Conservation (phyloP, 2,888 invertebrate species). For the Fabriciana adippe region DNA sequence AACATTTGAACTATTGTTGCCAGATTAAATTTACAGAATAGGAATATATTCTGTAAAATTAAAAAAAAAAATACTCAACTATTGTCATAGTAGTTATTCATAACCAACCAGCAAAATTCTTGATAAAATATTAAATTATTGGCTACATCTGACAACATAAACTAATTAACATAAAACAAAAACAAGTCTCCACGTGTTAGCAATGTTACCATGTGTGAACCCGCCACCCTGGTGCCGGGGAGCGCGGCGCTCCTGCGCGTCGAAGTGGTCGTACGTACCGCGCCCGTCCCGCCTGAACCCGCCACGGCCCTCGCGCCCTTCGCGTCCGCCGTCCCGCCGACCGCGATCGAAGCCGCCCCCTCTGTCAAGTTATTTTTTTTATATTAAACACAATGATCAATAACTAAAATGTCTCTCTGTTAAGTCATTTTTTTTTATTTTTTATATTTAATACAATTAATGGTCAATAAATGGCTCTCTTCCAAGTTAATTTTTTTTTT, state of each 20-base stretch:
- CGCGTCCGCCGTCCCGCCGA: constrained; percentile 63
- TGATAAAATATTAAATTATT: too few species aligned
- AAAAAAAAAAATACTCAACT: not conserved
- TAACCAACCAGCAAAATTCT: too few species aligned
- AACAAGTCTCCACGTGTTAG: constrained; percentile 47
- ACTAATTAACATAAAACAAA: constrained; percentile 4
- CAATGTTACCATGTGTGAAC: constrained; percentile 74
- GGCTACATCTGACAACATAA: constrained; percentile 1
- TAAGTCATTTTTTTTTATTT: too few species aligned
- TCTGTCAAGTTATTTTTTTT: constrained; percentile 37
- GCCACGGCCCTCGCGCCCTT: constrained; percentile 64
- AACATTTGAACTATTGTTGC: not conserved
- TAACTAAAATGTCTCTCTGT: too few species aligned
- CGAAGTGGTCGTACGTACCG: constrained; percentile 78
- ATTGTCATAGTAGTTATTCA: too few species aligned
- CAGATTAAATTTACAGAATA: not conserved
- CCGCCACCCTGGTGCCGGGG: constrained; percentile 69
- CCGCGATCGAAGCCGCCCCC: constrained; percentile 86
- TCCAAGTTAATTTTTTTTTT: too few species aligned
- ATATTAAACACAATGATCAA: too few species aligned
- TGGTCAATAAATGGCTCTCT: too few species aligned
- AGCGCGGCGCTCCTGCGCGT: constrained; percentile 68
- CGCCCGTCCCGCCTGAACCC: constrained; percentile 59
- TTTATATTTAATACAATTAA: too few species aligned
- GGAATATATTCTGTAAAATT: not conserved